Evolutionary conservation across 1,140 invertebrate species (phyloP).

Genomic region (Gryllus bimaculatus): DNA sequence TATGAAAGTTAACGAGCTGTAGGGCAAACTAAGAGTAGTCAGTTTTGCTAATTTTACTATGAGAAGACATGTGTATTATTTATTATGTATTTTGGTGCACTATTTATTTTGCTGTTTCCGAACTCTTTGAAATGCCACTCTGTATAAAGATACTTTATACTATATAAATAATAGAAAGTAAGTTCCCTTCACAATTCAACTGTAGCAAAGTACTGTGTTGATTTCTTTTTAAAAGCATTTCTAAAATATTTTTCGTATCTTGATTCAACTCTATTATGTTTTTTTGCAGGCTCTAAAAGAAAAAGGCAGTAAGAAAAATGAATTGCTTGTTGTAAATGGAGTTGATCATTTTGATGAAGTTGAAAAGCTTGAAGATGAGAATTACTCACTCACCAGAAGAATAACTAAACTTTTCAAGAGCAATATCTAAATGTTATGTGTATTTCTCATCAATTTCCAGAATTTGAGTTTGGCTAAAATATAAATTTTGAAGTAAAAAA

Average conservation of each 20-base stretch:
- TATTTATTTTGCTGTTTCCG: background rate
- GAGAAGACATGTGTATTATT: background rate
- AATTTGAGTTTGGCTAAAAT: too few species aligned
- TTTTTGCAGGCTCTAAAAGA: background rate
- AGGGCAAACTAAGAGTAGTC: too few species aligned
- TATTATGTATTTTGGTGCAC: background rate
- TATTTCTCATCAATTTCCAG: too few species aligned
- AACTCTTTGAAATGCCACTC: background rate
- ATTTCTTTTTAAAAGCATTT: background rate
- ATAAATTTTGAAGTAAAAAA: too few species aligned
- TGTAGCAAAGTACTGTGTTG: background rate
- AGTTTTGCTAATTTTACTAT: background rate
- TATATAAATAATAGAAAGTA: background rate
- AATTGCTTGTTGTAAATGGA: background rate
- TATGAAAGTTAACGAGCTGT: too few species aligned
- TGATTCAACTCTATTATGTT: background rate
- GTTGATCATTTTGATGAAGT: background rate
- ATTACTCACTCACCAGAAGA: background rate
- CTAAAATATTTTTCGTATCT: background rate
- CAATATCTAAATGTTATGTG: too few species aligned
- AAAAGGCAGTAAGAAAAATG: background rate
- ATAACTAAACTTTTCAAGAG: background rate
- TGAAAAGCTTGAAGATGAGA: background rate
- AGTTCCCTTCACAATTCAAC: background rate
- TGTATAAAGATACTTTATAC: background rate